Evolutionary conservation across 2,797 vertebrate genomes (phyloP).

Genomic region (Hypotaenidia okinawae): DNA sequence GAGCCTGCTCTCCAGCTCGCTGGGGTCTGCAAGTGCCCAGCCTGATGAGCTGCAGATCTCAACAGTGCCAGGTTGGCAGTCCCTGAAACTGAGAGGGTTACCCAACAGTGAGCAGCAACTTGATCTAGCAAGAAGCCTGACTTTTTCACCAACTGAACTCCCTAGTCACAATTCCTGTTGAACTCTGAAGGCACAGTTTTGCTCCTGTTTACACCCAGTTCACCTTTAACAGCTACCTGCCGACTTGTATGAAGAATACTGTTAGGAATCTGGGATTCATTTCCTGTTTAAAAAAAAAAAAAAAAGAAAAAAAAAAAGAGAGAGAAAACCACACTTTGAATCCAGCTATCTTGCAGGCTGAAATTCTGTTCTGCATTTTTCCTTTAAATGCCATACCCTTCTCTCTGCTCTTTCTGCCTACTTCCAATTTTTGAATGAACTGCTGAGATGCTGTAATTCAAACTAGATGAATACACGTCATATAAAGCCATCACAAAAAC

Average conservation of each 20-base stretch:
- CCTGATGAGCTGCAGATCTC: background rate
- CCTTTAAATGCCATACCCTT: background rate
- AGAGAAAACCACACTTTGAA: background rate
- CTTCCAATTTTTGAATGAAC: conserved; percentile 23
- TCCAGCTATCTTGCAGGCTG: background rate
- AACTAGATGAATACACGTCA: background rate
- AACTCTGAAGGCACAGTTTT: background rate
- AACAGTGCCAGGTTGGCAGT: background rate
- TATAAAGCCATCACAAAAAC: background rate
- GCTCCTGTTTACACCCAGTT: background rate
- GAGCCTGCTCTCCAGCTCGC: background rate
- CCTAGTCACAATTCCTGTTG: background rate
- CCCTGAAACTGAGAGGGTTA: background rate
- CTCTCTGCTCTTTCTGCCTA: background rate
- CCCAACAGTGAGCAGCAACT: background rate
- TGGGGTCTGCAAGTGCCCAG: background rate
- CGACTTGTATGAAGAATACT: background rate
- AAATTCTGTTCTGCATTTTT: background rate
- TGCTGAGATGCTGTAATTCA: conserved; percentile 44
- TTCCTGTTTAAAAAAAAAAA: background rate
- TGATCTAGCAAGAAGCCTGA: background rate
- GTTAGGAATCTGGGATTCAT: background rate
- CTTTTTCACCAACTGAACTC: background rate
- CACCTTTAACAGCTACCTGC: background rate
- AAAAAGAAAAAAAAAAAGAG: background rate